Evolutionary conservation across 1,140 invertebrate genomes (phyloP), one percentile per base, ranked within the genome.

Genomic region (Dinoponera quadriceps): DNA sequence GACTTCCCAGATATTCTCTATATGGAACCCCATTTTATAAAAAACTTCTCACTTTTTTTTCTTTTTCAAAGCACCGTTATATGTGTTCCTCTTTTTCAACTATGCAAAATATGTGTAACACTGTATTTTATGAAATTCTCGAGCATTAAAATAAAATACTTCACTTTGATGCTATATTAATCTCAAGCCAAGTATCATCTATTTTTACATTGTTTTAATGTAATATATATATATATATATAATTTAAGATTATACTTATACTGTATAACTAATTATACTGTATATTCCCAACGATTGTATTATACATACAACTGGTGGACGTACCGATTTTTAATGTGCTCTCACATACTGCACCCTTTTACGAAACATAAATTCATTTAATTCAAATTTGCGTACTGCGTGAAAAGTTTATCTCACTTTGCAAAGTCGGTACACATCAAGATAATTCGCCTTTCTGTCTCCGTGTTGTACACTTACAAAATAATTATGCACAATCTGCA

Each of bases 401-500:
- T 11, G 38, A 69, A 71, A 80, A 80, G 33, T 69, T n/a, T 51
- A 71, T 77, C 66, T 13, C 60, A 66, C 4, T 57, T 62, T 55
- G 60, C 55, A 38, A 75, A 25, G n/a, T 54, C 2, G 18, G 18
- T 83, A 65, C 77, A 48, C 68, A 22, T 85, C 82, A 59, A 75
- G 11, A 55, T 83, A 77, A 85, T 60, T 85, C 82, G 77, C 82
- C 77, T 87, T n/a, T 54, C 54, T 77, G 51, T 85, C n/a, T n/a
- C 44, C 59, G 7, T 88, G 83, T 88, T 25, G 66, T 33, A 87
- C 87, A 88, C 87, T 55, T 59, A 80, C 25, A 59, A 85, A 44
- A 73, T 27, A 65, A 66, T 84, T 72, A 73, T 78, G 87, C 87
- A 88, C 87, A 89, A 78, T 86, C 83, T 73, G 88, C 89, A 90